phyloP scores from a whole-genome alignment of 2,113 vertebrate genomes.

The Trichomycterus rosablanca region DNA sequence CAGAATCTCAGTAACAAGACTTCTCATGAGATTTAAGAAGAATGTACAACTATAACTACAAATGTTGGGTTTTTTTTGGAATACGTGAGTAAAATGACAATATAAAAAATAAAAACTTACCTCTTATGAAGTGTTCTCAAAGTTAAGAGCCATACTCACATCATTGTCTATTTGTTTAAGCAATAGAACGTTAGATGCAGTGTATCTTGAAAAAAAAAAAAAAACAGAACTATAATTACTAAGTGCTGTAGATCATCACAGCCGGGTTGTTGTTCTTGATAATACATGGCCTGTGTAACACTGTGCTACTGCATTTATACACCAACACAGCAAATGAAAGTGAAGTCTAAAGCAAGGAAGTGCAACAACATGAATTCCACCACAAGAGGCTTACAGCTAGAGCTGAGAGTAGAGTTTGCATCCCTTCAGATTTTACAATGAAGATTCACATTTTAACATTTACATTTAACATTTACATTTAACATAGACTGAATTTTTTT shows the following conservation, averaged over 20 bases:
- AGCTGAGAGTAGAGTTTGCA: no score
- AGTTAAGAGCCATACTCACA: slow-evolving; percentile 14
- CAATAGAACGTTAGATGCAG: not conserved
- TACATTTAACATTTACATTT: no score
- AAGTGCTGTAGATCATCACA: not conserved
- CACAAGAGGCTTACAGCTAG: no score
- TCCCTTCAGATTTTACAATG: no score
- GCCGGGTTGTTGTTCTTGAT: not conserved
- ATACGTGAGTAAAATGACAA: slow-evolving; percentile 31
- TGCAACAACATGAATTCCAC: no score
- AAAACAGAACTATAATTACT: not conserved
- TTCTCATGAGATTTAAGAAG: slow-evolving; percentile 11
- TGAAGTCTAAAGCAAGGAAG: no score
- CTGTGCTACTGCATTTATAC: no score
- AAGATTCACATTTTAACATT: no score
- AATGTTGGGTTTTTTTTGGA: no score
- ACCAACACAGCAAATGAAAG: no score
- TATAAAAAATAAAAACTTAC: slow-evolving; percentile 24
- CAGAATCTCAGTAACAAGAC: not conserved
- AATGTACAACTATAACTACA: no score
- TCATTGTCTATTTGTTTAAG: not conserved
- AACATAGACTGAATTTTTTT: no score
- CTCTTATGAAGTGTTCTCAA: slow-evolving; percentile 11
- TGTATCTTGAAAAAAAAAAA: not conserved
- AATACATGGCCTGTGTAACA: not conserved